Conservation (phyloP, 2,113 vertebrate genomes). For the Ceyx margarethae region DNA sequence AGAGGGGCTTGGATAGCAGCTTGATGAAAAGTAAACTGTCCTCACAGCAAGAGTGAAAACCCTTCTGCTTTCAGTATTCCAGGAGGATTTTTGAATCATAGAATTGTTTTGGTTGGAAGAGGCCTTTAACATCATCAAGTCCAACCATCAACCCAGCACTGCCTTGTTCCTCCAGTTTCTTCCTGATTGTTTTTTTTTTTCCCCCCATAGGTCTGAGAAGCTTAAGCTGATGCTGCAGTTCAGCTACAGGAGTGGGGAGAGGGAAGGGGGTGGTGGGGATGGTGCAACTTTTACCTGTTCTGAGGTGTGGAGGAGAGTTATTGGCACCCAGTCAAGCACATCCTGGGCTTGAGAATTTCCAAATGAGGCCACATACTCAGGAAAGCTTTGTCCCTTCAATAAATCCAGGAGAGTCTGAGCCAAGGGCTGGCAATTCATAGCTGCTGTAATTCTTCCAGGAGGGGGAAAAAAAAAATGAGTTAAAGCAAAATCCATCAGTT, state of each 20-base stretch:
- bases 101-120: neutral
- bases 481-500: neutral
- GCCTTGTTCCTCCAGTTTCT: neutral
- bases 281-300: slow-evolving; percentile 52
- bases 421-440: slow-evolving; percentile 74
- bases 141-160: neutral
- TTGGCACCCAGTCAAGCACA: slow-evolving; percentile 84
- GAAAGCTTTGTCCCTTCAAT: slow-evolving; percentile 82
- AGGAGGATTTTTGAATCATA: neutral
- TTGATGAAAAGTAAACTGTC: neutral
- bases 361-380: slow-evolving; percentile 85
- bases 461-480: neutral
- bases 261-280: neutral
- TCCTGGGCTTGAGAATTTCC: slow-evolving; percentile 83
- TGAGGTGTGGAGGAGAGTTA: slow-evolving; percentile 62
- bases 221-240: neutral
- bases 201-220: neutral
- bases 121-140: neutral
- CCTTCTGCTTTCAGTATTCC: neutral
- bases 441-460: slow-evolving; percentile 57
- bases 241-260: neutral
- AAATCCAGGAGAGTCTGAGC: slow-evolving; percentile 72
- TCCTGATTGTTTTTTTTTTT: neutral
- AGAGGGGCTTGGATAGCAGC: neutral
- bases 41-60: neutral